phyloP scores from a whole-genome alignment of 2,797 vertebrate genomes.

The Meriones psammophilus region DNA sequence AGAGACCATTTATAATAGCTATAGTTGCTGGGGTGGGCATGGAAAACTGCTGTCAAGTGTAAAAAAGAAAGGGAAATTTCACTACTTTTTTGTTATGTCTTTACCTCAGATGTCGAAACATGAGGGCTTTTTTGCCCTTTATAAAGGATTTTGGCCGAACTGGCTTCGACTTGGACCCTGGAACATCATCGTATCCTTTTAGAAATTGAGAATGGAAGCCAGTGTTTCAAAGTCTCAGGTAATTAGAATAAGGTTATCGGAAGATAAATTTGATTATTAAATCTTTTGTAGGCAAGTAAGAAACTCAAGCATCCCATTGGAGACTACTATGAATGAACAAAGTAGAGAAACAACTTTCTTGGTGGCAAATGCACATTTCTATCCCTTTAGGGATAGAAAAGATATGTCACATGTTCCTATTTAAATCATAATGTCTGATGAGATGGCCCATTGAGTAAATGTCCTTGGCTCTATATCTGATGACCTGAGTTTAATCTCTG shows the following conservation, averaged over 20 bases:
- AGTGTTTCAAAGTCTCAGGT: constrained; percentile 52
- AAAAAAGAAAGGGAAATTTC: constrained; percentile 60
- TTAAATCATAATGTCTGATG: constrained; percentile 44
- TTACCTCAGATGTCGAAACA: constrained; percentile 94
- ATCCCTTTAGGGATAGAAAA: constrained; percentile 21
- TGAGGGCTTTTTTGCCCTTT: constrained; percentile 98
- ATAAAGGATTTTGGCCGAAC: constrained; percentile 99
- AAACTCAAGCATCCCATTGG: constrained; percentile 22
- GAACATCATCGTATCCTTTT: constrained; percentile 99
- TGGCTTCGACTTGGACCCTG: constrained; percentile 98
- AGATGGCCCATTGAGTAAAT: background rate
- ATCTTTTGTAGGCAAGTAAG: constrained; percentile 30
- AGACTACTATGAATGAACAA: constrained; percentile 12
- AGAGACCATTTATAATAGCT: constrained; percentile 18
- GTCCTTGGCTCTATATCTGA: background rate
- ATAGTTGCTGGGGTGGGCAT: constrained; percentile 13
- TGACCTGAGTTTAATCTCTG: background rate
- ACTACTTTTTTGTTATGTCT: constrained; percentile 73
- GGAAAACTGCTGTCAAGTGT: constrained; percentile 46
- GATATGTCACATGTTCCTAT: background rate
- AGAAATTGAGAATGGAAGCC: constrained; percentile 57
- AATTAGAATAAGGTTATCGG: background rate
- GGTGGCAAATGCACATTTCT: constrained; percentile 45
- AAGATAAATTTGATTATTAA: constrained; percentile 51
- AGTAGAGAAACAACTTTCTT: constrained; percentile 53